These are phyloP conservation scores for Psettodes erumei DNA, from an alignment of 2,113 vertebrate genomes.

Conservation along the genomic window DNA sequence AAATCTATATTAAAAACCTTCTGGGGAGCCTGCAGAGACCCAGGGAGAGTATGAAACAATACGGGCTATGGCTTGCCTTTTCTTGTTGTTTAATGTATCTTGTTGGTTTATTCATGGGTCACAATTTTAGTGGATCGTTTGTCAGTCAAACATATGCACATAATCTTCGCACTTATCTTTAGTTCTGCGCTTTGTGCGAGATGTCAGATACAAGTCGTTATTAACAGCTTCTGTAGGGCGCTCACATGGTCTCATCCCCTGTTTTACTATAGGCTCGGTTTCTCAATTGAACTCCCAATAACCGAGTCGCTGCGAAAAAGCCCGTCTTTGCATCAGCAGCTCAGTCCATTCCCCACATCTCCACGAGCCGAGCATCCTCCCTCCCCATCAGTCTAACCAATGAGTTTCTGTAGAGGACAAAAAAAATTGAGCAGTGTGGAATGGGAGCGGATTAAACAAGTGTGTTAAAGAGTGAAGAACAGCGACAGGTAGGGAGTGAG, in stretches of 20 bases:
- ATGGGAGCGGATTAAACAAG: constrained; percentile 72
- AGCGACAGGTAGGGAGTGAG: constrained; percentile 72
- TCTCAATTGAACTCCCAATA: constrained; percentile 21
- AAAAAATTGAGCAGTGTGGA: constrained; percentile 47
- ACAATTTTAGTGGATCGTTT: background rate
- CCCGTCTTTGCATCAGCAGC: constrained; percentile 63
- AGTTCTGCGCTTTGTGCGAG: background rate
- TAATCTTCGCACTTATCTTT: background rate
- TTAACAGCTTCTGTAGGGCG: background rate
- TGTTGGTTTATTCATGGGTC: background rate
- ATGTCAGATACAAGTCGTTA: background rate
- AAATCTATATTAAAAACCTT: constrained; percentile 19
- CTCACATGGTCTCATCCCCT: background rate
- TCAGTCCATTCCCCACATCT: constrained; percentile 56
- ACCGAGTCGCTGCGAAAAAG: constrained; percentile 41
- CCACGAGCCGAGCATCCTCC: constrained; percentile 49
- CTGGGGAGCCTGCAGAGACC: background rate
- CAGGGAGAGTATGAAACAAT: background rate
- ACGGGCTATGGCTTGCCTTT: background rate
- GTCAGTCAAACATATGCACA: background rate
- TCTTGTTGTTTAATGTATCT: background rate
- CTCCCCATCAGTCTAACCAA: constrained; percentile 55
- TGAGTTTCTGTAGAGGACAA: constrained; percentile 63
- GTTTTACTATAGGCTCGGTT: constrained; percentile 16
- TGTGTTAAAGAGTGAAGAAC: constrained; percentile 59